Base-by-base conservation (phyloP, 2,113 vertebrate genomes). In the Plecotus auritus region DNA sequence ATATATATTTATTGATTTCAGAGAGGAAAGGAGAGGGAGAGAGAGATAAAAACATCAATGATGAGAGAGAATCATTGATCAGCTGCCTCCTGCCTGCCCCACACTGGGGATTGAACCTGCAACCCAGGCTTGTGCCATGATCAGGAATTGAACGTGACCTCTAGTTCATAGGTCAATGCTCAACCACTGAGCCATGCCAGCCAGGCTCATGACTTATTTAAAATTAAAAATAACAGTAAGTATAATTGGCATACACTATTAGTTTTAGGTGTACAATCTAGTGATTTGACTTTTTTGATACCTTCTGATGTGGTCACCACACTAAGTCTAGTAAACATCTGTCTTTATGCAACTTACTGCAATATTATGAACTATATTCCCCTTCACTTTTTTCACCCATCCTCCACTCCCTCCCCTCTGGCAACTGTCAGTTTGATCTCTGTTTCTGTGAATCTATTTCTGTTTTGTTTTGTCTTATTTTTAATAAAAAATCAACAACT, bases 401-500 rank as follows among this genome's bases (percentile, higher is more conserved):
- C 16, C 16, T 37, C 37, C 13, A 47, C 54, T 22, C 4, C 14
- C 14, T 59, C 37, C 26, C 28, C 17, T 32, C 80, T 7, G 16
- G 26, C 9, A 82, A 28, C 56, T 28, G 12, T 82, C 28, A 61
- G 2, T 64, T 82, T 42, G 37, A 61, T 82, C 37, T 35, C 56
- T 78, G 18, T 54, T 78, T 61, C 54, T 82, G 12, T 6, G 26
- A 81, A 16, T 82, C 56, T 82, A 28, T 67, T 26, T 81, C 51
- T 82, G 56, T 67, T 26, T 81, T 77, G n/a, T 80, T 59, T 61
- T 42, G 22, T 61, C 54, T 17, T 18, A 51, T 73, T 92, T 92
- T 85, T 90, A 80, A 94, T 92, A 47, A 88, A 82, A 93, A 82
- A 72, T 81, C 89, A 85, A 47, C 16, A 77, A 76, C 8, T 64